Evolutionary conservation across 2,888 invertebrate species (phyloP), one percentile per base, ranked within the genome.

Genomic region (Meloe dianella): DNA sequence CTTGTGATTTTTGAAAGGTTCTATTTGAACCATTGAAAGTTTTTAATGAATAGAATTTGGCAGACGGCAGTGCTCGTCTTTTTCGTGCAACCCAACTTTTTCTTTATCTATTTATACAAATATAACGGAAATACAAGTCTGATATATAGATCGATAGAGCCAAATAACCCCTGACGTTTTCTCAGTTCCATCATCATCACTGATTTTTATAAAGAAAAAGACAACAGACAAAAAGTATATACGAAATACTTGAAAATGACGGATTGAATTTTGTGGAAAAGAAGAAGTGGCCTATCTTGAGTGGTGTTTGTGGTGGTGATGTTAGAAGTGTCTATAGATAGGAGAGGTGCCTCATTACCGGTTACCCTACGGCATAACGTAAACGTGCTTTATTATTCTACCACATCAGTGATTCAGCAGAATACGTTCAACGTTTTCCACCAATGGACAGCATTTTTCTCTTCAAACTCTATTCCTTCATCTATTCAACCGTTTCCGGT

Each of bases 401-500:
- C 73, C 77, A 76, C 77, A 79, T 79, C 79, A 78, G 78, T 77
- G 79, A 79, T 78, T 79, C 79, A 79, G 79, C 79, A 77, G 76
- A 78, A 78, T 76, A 72, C 64, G 65, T 60, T 59, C 68, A 63
- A 65, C 69, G 62, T 41, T 66, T 67, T 68, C 41, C 41, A 41
- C 67, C 68, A 72, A 70, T 65, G 70, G 70, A 63, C 68, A 66
- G 59, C 70, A 69, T 74, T 73, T 71, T 71, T 73, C 69, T 65
- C 65, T 57, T 57, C 56, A 61, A 61, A 7, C 51, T 30, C 9
- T 32, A 67, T 54, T 58, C 14, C 60, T 64, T 61, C 54, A 51
- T 61, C 61, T 61, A 69, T 71, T 71, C 67, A 66, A 54, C 60
- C 65, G 65, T 63, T 71, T 72, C 68, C 72, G 61, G 65, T 63